Conservation (phyloP, 2,797 vertebrate species). For the Orestias chungarensis region DNA sequence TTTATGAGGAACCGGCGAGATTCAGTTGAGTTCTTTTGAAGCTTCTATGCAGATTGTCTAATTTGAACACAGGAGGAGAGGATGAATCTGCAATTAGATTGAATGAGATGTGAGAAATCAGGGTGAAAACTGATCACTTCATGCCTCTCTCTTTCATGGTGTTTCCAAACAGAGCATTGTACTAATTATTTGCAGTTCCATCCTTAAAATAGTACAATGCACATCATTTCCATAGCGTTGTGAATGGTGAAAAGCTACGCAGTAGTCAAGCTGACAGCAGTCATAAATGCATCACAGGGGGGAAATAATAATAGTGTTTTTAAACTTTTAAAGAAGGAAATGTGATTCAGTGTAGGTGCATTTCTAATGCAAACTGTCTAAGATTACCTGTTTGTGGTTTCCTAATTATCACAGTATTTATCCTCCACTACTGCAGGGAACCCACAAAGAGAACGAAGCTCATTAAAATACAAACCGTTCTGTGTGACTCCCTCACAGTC, state of each 20-base stretch:
- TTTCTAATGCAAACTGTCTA: slow-evolving; percentile 8
- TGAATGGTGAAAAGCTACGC: neutral
- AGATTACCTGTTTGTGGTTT: slow-evolving; percentile 24
- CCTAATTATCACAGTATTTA: slow-evolving; percentile 37
- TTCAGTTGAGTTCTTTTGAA: slow-evolving; percentile 15
- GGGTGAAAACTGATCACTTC: neutral
- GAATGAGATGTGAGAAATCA: slow-evolving; percentile 15
- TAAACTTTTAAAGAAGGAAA: neutral
- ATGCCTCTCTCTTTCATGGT: neutral
- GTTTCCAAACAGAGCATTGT: neutral
- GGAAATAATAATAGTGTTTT: neutral
- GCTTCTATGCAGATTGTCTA: slow-evolving; percentile 8
- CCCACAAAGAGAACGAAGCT: slow-evolving; percentile 15
- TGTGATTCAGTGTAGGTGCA: neutral
- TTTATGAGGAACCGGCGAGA: slow-evolving; percentile 3
- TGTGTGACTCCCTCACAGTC: neutral
- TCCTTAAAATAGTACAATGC: slow-evolving; percentile 7
- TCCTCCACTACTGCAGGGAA: slow-evolving; percentile 30
- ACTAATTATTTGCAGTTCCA: slow-evolving; percentile 1
- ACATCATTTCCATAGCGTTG: neutral
- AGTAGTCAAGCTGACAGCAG: neutral
- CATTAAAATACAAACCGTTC: slow-evolving; percentile 51
- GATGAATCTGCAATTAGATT: slow-evolving; percentile 10
- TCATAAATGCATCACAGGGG: neutral
- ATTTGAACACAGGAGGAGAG: slow-evolving; percentile 10